Conservation (phyloP, 2,888 invertebrate genomes). For the Corythucha ciliata region DNA sequence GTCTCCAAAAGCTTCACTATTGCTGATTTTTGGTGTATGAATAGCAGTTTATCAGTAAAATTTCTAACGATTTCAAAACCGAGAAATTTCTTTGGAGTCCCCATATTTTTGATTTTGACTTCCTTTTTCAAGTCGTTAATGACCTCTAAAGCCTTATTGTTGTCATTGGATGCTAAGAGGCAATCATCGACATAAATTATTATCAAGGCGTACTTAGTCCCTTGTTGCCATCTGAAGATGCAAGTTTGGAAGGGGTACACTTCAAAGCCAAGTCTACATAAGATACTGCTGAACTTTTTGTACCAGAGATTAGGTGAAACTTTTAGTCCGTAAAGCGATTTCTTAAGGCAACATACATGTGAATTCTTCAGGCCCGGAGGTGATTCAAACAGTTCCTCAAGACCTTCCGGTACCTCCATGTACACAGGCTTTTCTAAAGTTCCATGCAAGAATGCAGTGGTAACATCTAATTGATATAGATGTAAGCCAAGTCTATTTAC, state of each 20-base stretch:
- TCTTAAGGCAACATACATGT: not conserved
- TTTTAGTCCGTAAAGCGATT: not conserved
- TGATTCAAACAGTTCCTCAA: not conserved
- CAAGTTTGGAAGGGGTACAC: not conserved
- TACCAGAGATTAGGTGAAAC: constrained; percentile 5
- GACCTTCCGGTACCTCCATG: constrained; percentile 7
- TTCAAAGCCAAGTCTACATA: not conserved
- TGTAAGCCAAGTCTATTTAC: constrained; percentile 3
- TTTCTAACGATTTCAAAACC: too few relatives aligned
- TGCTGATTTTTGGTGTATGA: not conserved
- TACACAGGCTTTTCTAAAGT: not conserved
- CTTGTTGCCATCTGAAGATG: not conserved
- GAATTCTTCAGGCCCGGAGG: not conserved
- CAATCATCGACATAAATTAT: too few relatives aligned
- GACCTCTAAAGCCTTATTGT: too few relatives aligned
- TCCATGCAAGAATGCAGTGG: constrained; percentile 10
- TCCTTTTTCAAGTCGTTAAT: too few relatives aligned
- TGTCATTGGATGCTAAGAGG: too few relatives aligned
- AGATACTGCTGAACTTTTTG: not conserved
- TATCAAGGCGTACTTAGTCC: not conserved
- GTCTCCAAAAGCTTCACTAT: not conserved
- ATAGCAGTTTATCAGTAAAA: too few relatives aligned
- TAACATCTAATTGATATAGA: constrained; percentile 5
- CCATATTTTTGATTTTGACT: too few relatives aligned
- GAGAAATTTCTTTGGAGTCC: too few relatives aligned